Conservation (phyloP, 1,140 invertebrate species). For the Lineus longissimus region DNA sequence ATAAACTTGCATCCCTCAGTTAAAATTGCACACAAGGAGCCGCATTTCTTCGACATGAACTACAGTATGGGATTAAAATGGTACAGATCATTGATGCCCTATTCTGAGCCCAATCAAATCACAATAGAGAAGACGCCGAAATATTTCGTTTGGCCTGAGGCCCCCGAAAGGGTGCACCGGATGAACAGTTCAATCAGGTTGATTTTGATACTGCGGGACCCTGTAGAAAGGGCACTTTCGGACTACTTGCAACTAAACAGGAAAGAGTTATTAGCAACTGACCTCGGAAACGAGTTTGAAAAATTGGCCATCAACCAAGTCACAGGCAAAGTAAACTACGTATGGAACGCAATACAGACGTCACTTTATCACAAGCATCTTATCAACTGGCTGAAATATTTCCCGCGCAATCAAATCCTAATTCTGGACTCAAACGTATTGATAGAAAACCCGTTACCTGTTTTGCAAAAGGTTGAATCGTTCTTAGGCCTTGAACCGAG, state of each 20-base stretch:
- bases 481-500: constrained; percentile 41
- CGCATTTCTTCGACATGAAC: constrained; percentile 55
- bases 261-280: constrained; percentile 2
- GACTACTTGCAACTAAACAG: constrained; percentile 74
- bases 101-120: constrained; percentile 29
- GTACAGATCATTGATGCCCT: constrained; percentile 52
- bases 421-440: constrained; percentile 48
- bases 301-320: constrained; percentile 33
- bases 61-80: constrained; percentile 54
- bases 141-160: constrained; percentile 63
- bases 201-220: constrained; percentile 83
- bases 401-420: constrained; percentile 43
- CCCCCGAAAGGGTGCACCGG: constrained; percentile 74
- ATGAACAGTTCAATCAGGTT: constrained; percentile 85
- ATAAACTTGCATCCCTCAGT: constrained; percentile 52
- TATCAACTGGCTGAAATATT: constrained; percentile 41
- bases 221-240: constrained; percentile 86
- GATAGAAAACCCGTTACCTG: constrained; percentile 38
- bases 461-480: constrained; percentile 41
- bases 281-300: constrained; percentile 32
- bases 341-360: constrained; percentile 42
- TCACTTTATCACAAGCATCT: constrained; percentile 51
- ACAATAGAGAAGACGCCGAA: constrained; percentile 38
- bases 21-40: constrained; percentile 48
- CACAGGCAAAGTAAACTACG: constrained; percentile 35